phyloP scores from a whole-genome alignment of 2,797 vertebrate species.

The Eulemur mongoz region DNA sequence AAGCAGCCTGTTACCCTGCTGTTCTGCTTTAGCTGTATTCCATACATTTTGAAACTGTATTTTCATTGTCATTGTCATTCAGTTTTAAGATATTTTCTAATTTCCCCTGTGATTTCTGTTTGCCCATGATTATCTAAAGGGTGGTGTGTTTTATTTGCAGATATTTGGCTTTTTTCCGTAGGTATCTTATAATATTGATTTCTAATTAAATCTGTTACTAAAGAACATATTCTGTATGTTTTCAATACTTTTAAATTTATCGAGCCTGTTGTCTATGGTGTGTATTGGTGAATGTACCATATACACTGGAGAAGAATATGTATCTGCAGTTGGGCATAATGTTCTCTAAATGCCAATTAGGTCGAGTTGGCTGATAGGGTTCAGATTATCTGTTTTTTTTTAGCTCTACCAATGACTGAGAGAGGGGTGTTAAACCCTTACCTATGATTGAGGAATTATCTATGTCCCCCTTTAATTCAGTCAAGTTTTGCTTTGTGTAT shows the following conservation, averaged over 20 bases:
- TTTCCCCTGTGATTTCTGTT: conserved; percentile 1
- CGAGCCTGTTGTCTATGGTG: background rate
- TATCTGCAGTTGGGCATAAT: background rate
- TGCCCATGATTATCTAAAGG: background rate
- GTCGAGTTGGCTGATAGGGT: background rate
- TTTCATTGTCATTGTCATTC: background rate
- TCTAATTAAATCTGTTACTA: background rate
- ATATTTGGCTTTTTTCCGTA: background rate
- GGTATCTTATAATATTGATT: background rate
- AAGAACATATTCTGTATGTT: background rate
- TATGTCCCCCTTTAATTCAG: background rate
- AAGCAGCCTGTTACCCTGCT: background rate
- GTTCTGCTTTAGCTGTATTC: background rate
- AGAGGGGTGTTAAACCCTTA: background rate
- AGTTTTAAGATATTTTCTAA: background rate
- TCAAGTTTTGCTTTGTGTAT: background rate
- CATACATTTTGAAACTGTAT: background rate
- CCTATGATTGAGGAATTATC: background rate
- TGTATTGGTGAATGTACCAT: background rate
- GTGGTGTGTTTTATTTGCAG: background rate
- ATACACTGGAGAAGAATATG: background rate
- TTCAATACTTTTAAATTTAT: background rate
- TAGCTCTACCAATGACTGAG: background rate
- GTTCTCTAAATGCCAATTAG: background rate
- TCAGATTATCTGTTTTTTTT: background rate